phyloP scores from a whole-genome alignment of 2,888 invertebrate genomes.

The Dioctria linearis region DNA sequence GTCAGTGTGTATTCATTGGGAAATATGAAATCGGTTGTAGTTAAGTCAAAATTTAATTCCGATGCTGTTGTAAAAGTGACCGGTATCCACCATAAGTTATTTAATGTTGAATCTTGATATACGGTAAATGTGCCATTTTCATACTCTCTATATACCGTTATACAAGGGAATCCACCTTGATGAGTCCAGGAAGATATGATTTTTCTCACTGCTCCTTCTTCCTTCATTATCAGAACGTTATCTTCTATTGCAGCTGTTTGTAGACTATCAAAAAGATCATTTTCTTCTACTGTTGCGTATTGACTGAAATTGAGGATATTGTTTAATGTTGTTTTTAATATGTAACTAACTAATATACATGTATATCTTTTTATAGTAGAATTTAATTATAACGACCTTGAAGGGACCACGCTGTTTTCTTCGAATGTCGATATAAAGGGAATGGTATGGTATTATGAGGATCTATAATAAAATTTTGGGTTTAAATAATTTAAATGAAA shows the following conservation, averaged over 20 bases:
- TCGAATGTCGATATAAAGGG: no score
- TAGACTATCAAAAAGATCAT: conserved; percentile 65
- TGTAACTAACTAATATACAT: no score
- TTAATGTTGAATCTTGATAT: conserved; percentile 69
- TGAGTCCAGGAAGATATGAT: conserved; percentile 77
- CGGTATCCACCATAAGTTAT: conserved; percentile 66
- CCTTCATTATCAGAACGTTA: conserved; percentile 22
- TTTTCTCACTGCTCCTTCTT: conserved; percentile 73
- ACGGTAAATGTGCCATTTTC: conserved; percentile 70
- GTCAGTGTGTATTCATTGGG: conserved; percentile 52
- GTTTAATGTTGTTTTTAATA: no score
- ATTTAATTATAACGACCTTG: no score
- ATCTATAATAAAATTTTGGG: no score
- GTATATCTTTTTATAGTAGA: no score
- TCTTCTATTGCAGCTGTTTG: conserved; percentile 64
- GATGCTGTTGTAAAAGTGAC: conserved; percentile 65
- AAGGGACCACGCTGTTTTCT: no score
- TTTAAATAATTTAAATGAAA: no score
- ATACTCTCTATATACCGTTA: conserved; percentile 74
- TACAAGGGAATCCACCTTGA: conserved; percentile 75
- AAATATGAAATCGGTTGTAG: conserved; percentile 65
- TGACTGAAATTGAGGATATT: conserved; percentile 61
- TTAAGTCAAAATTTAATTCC: conserved; percentile 66
- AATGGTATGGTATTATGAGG: no score
- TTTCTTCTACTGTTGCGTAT: conserved; percentile 67